These are phyloP conservation scores for Leptosomus discolor DNA, from an alignment of 2,113 vertebrate species.

Conservation along the genomic window DNA sequence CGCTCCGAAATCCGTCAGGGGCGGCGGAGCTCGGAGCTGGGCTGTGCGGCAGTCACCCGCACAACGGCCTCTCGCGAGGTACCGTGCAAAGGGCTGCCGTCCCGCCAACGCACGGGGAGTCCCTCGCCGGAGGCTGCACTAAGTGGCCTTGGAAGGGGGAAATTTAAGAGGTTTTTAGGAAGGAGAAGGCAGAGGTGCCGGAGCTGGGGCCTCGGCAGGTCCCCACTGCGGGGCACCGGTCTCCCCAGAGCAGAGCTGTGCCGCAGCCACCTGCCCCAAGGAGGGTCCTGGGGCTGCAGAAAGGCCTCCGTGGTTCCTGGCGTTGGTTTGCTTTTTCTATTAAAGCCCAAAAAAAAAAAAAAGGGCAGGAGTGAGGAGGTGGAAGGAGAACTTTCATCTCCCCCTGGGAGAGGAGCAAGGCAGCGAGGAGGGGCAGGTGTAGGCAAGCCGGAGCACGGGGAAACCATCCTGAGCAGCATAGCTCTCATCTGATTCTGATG, in stretches of 20 bases:
- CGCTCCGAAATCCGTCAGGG: background rate
- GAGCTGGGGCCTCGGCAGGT: background rate
- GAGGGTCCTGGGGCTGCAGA: background rate
- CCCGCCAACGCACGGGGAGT: background rate
- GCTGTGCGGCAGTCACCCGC: no score
- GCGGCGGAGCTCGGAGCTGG: background rate
- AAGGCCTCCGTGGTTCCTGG: background rate
- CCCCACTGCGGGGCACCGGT: no score
- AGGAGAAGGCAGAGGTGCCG: background rate
- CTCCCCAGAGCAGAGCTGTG: background rate
- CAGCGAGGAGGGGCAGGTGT: background rate
- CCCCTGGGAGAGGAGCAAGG: background rate
- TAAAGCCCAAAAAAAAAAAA: background rate
- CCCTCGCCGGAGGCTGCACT: background rate
- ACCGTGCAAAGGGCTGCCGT: accelerated
- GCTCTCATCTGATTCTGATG: background rate
- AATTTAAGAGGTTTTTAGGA: background rate
- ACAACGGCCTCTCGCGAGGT: accelerated
- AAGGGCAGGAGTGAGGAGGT: background rate
- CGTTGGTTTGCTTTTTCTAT: background rate
- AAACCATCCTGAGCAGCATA: accelerated
- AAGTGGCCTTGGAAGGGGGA: background rate
- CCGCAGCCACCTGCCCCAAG: accelerated
- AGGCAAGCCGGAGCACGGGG: background rate
- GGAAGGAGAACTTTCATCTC: background rate